These are phyloP conservation scores for Brenthis hecate DNA, from an alignment of 2,888 invertebrate genomes.

Conservation along the genomic window DNA sequence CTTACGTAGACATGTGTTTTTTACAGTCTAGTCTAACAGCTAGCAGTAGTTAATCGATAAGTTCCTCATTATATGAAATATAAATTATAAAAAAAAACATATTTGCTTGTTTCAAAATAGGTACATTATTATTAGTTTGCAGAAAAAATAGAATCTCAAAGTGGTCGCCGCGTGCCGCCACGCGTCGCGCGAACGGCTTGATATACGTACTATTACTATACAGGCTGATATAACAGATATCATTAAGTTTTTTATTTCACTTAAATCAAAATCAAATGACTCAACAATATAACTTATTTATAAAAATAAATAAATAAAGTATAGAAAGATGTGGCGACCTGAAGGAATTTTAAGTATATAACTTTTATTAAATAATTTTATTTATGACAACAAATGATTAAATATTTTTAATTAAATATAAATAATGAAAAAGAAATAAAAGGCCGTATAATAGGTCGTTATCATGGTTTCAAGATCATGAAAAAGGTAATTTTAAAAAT, in stretches of 20 bases:
- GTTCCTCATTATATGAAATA: neutral
- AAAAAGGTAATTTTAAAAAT: neutral
- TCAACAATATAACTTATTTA: no score
- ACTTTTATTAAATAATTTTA: no score
- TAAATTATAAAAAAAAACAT: slow-evolving; percentile 12
- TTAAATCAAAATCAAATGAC: no score
- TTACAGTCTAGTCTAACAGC: neutral
- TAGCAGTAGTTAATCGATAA: neutral
- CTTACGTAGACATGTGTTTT: neutral
- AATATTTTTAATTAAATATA: no score
- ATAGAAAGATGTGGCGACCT: no score
- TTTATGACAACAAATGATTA: no score
- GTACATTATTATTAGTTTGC: slow-evolving; percentile 40
- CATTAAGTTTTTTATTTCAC: no score
- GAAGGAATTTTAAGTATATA: no score
- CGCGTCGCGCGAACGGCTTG: slow-evolving; percentile 45
- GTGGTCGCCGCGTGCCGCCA: slow-evolving; percentile 49
- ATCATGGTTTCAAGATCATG: neutral
- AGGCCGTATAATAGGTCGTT: no score
- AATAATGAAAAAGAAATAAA: no score
- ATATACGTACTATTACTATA: neutral
- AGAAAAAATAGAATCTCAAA: slow-evolving; percentile 39
- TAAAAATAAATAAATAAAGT: no score
- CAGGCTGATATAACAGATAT: neutral
- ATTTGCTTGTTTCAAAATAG: slow-evolving; percentile 34